A percentile compares a stretch with the other conserved stretches of the same genome.
Conservation (phyloP, 1,140 invertebrate species). For the Tetraneura akinire region DNA sequence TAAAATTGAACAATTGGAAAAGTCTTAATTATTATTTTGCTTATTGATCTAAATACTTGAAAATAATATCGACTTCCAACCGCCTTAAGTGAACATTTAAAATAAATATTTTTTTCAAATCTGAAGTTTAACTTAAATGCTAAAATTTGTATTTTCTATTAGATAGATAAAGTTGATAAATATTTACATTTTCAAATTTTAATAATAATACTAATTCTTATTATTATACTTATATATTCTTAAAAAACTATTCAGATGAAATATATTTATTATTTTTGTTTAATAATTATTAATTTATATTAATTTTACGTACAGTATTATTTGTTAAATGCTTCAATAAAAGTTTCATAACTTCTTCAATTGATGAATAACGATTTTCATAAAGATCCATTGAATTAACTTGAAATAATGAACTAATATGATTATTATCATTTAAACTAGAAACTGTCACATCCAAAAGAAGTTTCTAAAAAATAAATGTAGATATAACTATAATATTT, state of each 20-base stretch:
- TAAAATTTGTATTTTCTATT: too few species aligned
- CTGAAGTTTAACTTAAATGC: too few species aligned
- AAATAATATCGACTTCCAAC: too few species aligned
- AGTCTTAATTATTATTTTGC: too few species aligned
- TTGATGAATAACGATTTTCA: constrained; percentile 60
- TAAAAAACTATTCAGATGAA: not conserved
- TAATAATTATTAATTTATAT: constrained; percentile 10
- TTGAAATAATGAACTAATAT: constrained; percentile 64
- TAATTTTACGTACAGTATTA: constrained; percentile 61
- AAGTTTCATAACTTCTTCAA: constrained; percentile 64
- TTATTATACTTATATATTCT: not conserved
- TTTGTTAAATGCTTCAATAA: constrained; percentile 63
- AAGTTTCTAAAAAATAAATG: constrained; percentile 59
- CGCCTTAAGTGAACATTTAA: too few species aligned
- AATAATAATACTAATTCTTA: too few species aligned
- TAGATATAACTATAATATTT: too few species aligned
- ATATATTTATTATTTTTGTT: not conserved
- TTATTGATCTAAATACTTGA: too few species aligned
- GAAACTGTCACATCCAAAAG: constrained; percentile 66
- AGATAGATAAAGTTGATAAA: too few species aligned
- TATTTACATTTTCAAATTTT: too few species aligned
- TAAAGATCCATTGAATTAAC: constrained; percentile 40
- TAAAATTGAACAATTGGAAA: too few species aligned
- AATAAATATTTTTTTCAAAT: too few species aligned
- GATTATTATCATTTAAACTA: constrained; percentile 67